Evolutionary conservation across 1,140 invertebrate genomes (phyloP).

Genomic region (Ooceraea biroi): DNA sequence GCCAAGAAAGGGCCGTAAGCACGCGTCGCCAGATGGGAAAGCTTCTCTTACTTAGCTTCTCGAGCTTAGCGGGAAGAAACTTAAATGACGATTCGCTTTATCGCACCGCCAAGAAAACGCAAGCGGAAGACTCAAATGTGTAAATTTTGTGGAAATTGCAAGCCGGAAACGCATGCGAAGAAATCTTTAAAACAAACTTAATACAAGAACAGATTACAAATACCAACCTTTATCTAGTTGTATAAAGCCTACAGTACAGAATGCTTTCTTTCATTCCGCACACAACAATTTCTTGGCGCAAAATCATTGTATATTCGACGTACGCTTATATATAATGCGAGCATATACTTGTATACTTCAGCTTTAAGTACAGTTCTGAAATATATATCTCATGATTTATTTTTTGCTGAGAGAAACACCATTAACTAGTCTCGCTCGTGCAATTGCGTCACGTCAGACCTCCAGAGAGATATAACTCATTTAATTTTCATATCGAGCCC

Average conservation of each 20-base stretch:
- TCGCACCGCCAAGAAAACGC: background rate
- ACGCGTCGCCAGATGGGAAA: constrained; percentile 29
- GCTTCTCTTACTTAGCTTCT: constrained; percentile 12
- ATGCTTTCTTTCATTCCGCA: constrained; percentile 33
- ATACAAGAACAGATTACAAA: too few relatives aligned
- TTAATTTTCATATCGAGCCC: constrained; percentile 60
- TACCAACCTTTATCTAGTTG: too few relatives aligned
- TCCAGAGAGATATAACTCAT: constrained; percentile 44
- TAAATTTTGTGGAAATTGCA: too few relatives aligned
- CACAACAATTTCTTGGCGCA: constrained; percentile 34
- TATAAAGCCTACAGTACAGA: constrained; percentile 17
- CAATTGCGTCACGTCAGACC: constrained; percentile 40
- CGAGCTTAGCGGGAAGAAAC: constrained; percentile 17
- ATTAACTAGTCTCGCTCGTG: constrained; percentile 25
- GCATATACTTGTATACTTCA: background rate
- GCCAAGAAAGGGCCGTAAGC: constrained; percentile 22
- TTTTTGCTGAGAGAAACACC: constrained; percentile 11
- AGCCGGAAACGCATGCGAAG: too few relatives aligned
- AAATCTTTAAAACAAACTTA: too few relatives aligned
- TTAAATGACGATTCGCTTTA: constrained; percentile 45
- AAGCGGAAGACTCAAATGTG: too few relatives aligned
- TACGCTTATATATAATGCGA: constrained; percentile 8
- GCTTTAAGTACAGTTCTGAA: constrained; percentile 7
- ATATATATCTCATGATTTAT: constrained; percentile 7
- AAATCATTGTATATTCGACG: constrained; percentile 36